phyloP scores from a whole-genome alignment of 2,797 vertebrate genomes.

The Epinephelus malabaricus region DNA sequence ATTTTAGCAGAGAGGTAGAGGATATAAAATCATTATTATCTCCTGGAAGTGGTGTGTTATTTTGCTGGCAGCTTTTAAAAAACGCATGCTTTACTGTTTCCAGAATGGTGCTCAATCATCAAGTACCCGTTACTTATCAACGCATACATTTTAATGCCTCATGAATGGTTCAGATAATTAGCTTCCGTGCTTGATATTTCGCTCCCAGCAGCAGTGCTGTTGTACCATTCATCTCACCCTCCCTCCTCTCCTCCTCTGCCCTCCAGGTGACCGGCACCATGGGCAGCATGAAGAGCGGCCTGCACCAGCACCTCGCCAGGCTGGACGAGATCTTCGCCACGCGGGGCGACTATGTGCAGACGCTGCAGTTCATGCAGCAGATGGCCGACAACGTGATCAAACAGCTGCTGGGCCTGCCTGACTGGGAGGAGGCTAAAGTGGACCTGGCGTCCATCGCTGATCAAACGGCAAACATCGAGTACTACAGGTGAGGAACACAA shows the following conservation, averaged over 20 bases:
- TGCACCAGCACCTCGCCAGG: conserved; percentile 90
- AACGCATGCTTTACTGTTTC: not conserved
- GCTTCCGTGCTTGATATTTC: not conserved
- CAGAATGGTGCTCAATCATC: not conserved
- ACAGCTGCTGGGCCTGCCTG: conserved; percentile 92
- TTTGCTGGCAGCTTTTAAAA: not conserved
- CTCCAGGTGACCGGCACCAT: conserved; percentile 89
- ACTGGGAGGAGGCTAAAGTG: conserved; percentile 85
- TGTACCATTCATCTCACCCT: not conserved
- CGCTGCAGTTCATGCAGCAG: conserved; percentile 92
- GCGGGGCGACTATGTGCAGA: conserved; percentile 91
- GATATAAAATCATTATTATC: not conserved
- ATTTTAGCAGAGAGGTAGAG: not conserved
- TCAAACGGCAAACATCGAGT: conserved; percentile 85
- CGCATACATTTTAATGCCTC: not conserved
- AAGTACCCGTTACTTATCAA: not conserved
- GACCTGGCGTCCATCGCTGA: conserved; percentile 86
- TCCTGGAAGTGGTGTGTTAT: no score
- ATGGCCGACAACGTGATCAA: conserved; percentile 87
- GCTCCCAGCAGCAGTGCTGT: not conserved
- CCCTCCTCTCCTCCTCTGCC: not conserved
- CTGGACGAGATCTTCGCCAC: conserved; percentile 93
- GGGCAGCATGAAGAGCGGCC: conserved; percentile 86
- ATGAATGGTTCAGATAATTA: not conserved
- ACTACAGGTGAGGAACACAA: conserved; percentile 89